phyloP scores from a whole-genome alignment of 1,140 invertebrate genomes.

The Leptinotarsa texana region DNA sequence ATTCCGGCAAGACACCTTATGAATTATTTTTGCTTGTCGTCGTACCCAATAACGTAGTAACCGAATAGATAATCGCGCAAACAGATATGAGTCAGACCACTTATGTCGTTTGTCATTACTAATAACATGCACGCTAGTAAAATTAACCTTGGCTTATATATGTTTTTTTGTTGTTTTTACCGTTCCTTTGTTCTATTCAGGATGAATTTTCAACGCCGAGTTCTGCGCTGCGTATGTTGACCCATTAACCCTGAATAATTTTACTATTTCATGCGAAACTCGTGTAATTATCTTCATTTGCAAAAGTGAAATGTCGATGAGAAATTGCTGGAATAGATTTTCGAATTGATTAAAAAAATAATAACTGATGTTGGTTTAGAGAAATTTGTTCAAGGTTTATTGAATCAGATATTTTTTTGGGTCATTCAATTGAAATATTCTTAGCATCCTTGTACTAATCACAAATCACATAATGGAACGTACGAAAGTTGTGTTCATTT shows the following conservation, averaged over 20 bases:
- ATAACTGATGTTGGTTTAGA: no score
- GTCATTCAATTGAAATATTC: no score
- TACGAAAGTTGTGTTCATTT: no score
- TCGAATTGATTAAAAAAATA: no score
- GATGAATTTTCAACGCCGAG: not conserved
- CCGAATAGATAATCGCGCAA: constrained; percentile 1
- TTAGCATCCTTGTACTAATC: no score
- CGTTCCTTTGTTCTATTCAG: constrained; percentile 2
- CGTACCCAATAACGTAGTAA: not conserved
- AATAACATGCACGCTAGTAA: constrained; percentile 14
- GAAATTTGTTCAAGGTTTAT: no score
- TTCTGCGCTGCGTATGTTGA: not conserved
- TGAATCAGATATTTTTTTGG: no score
- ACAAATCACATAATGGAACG: no score
- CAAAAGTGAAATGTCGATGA: no score
- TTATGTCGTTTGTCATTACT: constrained; percentile 1
- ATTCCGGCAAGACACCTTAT: not conserved
- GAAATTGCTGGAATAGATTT: no score
- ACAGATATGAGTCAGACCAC: constrained; percentile 16
- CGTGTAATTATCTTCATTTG: no score
- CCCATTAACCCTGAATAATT: not conserved
- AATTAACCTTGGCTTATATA: constrained; percentile 9
- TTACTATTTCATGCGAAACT: not conserved
- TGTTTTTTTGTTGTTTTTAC: not conserved
- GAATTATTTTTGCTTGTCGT: not conserved